Percentiles rank a stretch among this genome's conserved stretches.
Evolutionary conservation across 2,888 invertebrate species (phyloP).

Genomic region (Hirtodrosophila trivittata): DNA sequence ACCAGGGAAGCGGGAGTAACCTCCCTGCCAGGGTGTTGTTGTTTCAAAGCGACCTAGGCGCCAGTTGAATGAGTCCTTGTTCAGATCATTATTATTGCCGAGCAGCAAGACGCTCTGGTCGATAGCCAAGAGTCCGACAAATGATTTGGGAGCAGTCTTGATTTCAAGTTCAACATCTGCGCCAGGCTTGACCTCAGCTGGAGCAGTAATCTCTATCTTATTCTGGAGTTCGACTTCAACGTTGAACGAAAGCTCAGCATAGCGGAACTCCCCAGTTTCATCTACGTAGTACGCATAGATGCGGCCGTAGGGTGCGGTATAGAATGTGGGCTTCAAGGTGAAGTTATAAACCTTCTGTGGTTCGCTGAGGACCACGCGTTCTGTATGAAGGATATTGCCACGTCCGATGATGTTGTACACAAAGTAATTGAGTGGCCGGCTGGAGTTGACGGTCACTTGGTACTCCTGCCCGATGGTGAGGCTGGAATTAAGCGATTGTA

Average conservation of each 20-base stretch:
- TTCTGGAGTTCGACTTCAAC: constrained; percentile 88
- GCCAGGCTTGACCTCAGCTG: constrained; percentile 90
- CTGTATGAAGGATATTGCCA: constrained; percentile 91
- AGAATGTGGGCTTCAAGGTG: constrained; percentile 89
- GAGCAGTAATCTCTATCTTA: constrained; percentile 88
- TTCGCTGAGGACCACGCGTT: constrained; percentile 86
- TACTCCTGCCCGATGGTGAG: constrained; percentile 88
- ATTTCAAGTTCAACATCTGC: constrained; percentile 91
- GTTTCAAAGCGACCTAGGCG: constrained; percentile 87
- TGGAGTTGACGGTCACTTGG: constrained; percentile 90
- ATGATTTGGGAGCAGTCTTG: constrained; percentile 93
- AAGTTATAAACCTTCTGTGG: constrained; percentile 85
- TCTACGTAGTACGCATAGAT: constrained; percentile 91
- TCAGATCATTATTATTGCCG: constrained; percentile 86
- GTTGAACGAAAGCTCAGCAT: constrained; percentile 92
- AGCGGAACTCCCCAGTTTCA: constrained; percentile 91
- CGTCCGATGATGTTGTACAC: constrained; percentile 92
- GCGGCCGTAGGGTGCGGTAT: constrained; percentile 92
- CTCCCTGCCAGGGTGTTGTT: constrained; percentile 82
- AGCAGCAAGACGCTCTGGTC: constrained; percentile 92
- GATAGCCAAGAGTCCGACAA: constrained; percentile 93
- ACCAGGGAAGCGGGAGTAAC: constrained; percentile 80
- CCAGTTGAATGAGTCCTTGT: constrained; percentile 85
- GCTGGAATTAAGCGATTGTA: constrained; percentile 76
- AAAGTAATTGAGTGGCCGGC: constrained; percentile 89